phyloP scores from a whole-genome alignment of 2,797 vertebrate species.

The Choloepus didactylus region DNA sequence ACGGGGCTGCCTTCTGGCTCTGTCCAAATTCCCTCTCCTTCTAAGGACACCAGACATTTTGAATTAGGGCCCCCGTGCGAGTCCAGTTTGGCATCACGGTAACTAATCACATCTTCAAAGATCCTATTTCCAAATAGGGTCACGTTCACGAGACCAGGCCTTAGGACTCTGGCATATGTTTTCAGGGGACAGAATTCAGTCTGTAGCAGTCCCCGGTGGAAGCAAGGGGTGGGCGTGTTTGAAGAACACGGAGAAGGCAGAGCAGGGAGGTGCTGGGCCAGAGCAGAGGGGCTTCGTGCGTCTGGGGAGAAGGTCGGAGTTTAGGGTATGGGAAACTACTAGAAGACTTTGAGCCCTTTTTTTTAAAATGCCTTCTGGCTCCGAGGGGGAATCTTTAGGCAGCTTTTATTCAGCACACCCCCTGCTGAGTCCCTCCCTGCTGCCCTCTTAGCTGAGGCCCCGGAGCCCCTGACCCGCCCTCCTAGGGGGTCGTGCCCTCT shows the following conservation, averaged over 20 bases:
- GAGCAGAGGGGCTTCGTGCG: rapidly evolving
- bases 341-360: background rate
- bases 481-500: background rate
- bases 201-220: background rate
- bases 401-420: conserved; percentile 37
- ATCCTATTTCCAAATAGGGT: no score
- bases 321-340: background rate
- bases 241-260: background rate
- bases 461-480: background rate
- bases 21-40: background rate
- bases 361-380: background rate
- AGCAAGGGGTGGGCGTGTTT: background rate
- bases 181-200: no score
- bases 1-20: no score
- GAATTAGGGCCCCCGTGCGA: no score
- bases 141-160: no score
- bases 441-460: background rate
- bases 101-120: no score
- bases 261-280: background rate
- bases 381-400: background rate
- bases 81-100: no score
- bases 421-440: background rate
- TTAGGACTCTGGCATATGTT: no score
- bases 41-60: background rate
- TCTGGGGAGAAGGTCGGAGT: no score